These are phyloP conservation scores for Didymodactylos carnosus DNA, from an alignment of 2,888 invertebrate genomes.

Conservation along the genomic window DNA sequence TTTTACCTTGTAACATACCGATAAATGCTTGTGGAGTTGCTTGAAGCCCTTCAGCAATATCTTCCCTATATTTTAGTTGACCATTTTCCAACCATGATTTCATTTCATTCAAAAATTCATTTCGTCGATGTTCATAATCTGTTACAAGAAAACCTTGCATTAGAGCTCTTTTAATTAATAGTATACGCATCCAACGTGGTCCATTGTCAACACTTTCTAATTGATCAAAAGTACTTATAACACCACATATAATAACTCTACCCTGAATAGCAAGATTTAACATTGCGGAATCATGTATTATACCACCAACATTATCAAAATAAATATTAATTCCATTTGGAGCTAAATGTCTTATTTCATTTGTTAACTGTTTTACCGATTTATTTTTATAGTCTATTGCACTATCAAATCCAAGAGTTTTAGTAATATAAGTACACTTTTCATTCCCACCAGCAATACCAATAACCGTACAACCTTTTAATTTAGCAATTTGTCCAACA, in stretches of 20 bases:
- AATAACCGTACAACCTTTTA: slow-evolving; percentile 43
- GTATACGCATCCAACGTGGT: not conserved
- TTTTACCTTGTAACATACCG: not conserved
- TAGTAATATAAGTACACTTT: slow-evolving; percentile 48
- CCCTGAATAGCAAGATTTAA: not conserved
- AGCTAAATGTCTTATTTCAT: slow-evolving; percentile 43
- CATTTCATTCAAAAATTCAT: not conserved
- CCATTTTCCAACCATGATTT: not conserved
- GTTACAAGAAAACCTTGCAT: not conserved
- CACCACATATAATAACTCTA: not conserved
- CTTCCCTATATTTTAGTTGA: not conserved
- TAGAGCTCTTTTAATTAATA: not conserved
- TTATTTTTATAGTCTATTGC: slow-evolving; percentile 53
- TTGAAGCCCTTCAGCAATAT: not conserved
- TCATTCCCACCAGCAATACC: slow-evolving; percentile 51
- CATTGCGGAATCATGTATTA: not conserved
- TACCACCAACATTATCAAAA: slow-evolving; percentile 49
- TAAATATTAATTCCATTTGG: slow-evolving; percentile 56
- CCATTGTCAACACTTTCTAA: not conserved
- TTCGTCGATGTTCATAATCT: not conserved
- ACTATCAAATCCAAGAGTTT: slow-evolving; percentile 47
- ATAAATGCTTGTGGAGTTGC: not conserved
- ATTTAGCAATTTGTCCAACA: not conserved
- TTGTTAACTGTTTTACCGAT: slow-evolving; percentile 37
- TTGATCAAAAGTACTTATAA: not conserved